Conservation (phyloP, 2,888 invertebrate species). For the Heteropelma amictum region DNA sequence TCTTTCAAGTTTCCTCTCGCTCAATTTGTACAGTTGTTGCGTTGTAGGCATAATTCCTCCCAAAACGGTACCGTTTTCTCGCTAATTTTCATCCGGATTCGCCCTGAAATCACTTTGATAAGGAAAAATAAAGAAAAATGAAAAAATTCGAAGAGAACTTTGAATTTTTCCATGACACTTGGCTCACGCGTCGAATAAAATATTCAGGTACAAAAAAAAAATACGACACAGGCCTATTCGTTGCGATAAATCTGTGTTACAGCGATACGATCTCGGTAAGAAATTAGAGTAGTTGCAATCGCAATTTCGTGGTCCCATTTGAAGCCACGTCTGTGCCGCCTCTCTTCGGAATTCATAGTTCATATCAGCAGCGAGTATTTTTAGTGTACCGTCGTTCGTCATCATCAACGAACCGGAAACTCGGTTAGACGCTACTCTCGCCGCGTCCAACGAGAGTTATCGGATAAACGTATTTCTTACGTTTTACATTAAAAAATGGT, state of each 20-base stretch:
- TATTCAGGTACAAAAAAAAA: not conserved
- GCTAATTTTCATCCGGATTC: too few relatives aligned
- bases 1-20: too few relatives aligned
- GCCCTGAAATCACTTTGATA: too few relatives aligned
- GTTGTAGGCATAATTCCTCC: too few relatives aligned
- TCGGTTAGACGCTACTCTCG: constrained; percentile 80
- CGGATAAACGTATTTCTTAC: constrained; percentile 83
- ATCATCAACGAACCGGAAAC: not conserved
- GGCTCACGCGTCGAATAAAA: too few relatives aligned
- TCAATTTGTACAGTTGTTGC: too few relatives aligned
- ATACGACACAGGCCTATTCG: constrained; percentile 43
- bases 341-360: constrained; percentile 1
- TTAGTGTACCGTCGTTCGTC: not conserved
- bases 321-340: constrained; percentile 50
- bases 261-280: not conserved
- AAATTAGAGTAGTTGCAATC: constrained; percentile 26
- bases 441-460: constrained; percentile 79
- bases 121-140: too few relatives aligned
- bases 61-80: too few relatives aligned
- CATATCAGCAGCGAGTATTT: constrained; percentile 7
- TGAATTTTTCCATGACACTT: too few relatives aligned
- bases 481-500: constrained; percentile 81
- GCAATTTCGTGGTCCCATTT: constrained; percentile 53
- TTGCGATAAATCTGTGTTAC: not conserved
- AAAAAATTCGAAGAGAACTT: too few relatives aligned